These are phyloP conservation scores for Agapostemon virescens DNA, from an alignment of 2,888 invertebrate genomes.

Conservation along the genomic window DNA sequence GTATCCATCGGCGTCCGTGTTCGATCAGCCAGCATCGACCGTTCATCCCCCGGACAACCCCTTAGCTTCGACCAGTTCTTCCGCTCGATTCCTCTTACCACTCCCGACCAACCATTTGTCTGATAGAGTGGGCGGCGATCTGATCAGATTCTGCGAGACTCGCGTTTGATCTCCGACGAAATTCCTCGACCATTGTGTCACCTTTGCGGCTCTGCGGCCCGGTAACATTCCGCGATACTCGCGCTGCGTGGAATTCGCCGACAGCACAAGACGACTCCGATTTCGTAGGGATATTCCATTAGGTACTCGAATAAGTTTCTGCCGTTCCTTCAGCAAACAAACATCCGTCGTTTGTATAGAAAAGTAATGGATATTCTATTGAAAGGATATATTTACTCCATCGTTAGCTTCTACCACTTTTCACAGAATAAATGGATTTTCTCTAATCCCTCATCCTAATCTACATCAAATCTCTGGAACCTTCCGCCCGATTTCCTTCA, in stretches of 20 bases:
- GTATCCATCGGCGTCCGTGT: conserved; percentile 9
- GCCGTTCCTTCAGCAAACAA: no score
- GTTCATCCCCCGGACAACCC: conserved; percentile 20
- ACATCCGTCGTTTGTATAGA: no score
- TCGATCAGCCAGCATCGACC: conserved; percentile 17
- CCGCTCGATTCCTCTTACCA: conserved; percentile 11
- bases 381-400: no score
- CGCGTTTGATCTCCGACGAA: neutral
- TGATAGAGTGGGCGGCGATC: conserved; percentile 14
- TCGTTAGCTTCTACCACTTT: no score
- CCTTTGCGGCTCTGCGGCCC: neutral
- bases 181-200: conserved; percentile 12
- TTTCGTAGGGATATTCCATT: neutral
- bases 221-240: neutral
- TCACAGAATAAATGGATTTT: no score
- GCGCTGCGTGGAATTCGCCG: neutral
- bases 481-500: no score
- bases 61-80: conserved; percentile 6
- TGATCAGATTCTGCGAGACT: neutral
- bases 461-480: no score
- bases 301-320: no score
- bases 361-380: no score
- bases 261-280: neutral
- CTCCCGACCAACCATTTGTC: conserved; percentile 14
- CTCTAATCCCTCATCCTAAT: no score